Evolutionary conservation across 2,797 vertebrate genomes (phyloP).

Genomic region (Sebastiscus tertius): DNA sequence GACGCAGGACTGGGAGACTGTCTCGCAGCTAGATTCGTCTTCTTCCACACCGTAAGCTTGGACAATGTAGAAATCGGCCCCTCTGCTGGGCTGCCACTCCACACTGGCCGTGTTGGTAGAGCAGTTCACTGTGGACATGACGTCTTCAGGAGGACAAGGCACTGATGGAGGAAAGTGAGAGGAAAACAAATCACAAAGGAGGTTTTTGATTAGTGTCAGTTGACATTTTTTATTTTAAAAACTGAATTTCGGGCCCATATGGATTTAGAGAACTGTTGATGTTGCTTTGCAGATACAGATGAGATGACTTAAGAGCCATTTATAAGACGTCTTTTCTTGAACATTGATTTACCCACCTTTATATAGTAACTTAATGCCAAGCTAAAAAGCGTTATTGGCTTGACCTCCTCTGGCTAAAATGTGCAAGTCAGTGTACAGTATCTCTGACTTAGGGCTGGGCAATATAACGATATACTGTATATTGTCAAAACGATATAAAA

Average conservation of each 20-base stretch:
- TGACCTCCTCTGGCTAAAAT: background rate
- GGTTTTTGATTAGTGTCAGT: background rate
- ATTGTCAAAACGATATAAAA: too few relatives aligned
- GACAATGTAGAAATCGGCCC: conserved; percentile 76
- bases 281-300: background rate
- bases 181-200: background rate
- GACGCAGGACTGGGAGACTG: conserved; percentile 64
- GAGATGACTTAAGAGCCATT: background rate
- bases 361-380: too few relatives aligned
- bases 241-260: background rate
- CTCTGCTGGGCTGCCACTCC: conserved; percentile 69
- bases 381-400: background rate
- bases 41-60: conserved; percentile 65
- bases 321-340: background rate
- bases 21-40: conserved; percentile 66
- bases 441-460: background rate
- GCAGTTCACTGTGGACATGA: conserved; percentile 69
- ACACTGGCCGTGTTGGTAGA: conserved; percentile 64
- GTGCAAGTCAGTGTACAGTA: background rate
- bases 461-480: too few relatives aligned
- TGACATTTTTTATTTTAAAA: too few relatives aligned
- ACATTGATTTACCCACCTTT: background rate
- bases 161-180: conserved; percentile 58
- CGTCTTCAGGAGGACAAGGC: conserved; percentile 76
- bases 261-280: background rate